Percentiles rank a stretch among this genome's conserved stretches.
Evolutionary conservation across 2,797 vertebrate genomes (phyloP).

Genomic region (Sebastes dallii): DNA sequence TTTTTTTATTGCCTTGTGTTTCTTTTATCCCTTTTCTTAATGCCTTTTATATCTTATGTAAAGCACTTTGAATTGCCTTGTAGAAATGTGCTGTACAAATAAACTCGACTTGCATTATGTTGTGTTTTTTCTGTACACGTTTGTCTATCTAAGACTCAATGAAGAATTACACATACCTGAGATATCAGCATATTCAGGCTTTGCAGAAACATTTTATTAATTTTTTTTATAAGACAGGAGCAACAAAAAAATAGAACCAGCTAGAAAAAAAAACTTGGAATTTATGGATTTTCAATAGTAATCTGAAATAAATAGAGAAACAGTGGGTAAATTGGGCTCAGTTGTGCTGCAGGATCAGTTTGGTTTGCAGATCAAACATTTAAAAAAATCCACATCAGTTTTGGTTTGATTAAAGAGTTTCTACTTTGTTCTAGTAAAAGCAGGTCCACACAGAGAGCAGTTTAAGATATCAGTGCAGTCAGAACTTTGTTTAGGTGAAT

Average conservation of each 20-base stretch:
- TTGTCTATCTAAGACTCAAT: not conserved
- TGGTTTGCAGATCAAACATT: not conserved
- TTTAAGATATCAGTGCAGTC: constrained; percentile 18
- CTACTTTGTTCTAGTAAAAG: not conserved
- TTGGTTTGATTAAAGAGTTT: not conserved
- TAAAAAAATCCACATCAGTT: not conserved
- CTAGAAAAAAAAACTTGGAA: not conserved
- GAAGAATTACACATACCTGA: not conserved
- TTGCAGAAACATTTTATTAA: constrained; percentile 34
- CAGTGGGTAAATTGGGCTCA: not conserved
- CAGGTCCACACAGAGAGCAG: not conserved
- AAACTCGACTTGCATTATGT: not conserved
- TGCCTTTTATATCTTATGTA: not conserved
- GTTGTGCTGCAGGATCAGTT: constrained; percentile 11
- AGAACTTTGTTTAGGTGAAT: not conserved
- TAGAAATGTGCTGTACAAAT: not conserved
- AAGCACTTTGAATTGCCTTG: not conserved
- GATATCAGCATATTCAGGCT: not conserved
- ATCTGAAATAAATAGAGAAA: constrained; percentile 56
- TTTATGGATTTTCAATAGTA: not conserved
- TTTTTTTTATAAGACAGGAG: constrained; percentile 7
- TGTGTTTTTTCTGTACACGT: not conserved
- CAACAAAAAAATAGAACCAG: not conserved
- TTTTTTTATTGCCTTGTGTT: not conserved
- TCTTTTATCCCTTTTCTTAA: not conserved